These are phyloP conservation scores for Neolamprologus caudopunctatus DNA, from an alignment of 2,113 vertebrate genomes.

Conservation along the genomic window DNA sequence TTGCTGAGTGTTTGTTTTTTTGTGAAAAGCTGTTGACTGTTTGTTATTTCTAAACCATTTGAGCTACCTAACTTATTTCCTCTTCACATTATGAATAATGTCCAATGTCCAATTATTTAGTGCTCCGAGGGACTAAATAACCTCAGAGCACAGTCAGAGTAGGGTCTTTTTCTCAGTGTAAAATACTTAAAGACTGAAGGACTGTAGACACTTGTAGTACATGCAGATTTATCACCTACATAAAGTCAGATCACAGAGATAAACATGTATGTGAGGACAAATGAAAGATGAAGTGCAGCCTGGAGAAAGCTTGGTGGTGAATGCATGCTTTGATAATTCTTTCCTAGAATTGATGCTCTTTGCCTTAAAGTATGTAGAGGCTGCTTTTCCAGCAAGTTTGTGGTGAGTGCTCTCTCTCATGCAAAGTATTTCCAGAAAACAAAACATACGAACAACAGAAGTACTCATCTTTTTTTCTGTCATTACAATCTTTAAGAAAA, in stretches of 20 bases:
- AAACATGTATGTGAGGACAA: not conserved
- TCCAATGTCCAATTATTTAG: not conserved
- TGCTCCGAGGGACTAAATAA: slow-evolving; percentile 4
- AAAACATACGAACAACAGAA: not conserved
- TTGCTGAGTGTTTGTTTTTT: not conserved
- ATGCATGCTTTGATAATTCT: not conserved
- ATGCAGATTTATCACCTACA: not conserved
- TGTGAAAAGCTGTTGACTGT: not conserved
- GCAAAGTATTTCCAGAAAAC: not conserved
- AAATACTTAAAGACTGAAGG: not conserved
- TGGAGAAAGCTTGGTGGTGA: not conserved
- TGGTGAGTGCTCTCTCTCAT: not conserved
- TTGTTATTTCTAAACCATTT: not conserved
- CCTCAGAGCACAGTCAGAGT: not conserved
- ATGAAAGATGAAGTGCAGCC: not conserved
- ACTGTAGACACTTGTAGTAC: not conserved
- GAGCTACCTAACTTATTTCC: not conserved
- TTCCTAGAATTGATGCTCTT: not conserved
- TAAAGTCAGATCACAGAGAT: not conserved
- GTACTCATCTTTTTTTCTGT: not conserved
- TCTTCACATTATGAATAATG: not conserved
- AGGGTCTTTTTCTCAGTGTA: slow-evolving; percentile 3
- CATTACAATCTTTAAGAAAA: not conserved
- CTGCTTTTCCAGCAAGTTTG: not conserved
- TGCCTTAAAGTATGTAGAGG: not conserved